Percentiles rank a stretch among this genome's conserved stretches.
phyloP scores from a whole-genome alignment of 1,140 invertebrate genomes.

The Meloidogyne chitwoodi region DNA sequence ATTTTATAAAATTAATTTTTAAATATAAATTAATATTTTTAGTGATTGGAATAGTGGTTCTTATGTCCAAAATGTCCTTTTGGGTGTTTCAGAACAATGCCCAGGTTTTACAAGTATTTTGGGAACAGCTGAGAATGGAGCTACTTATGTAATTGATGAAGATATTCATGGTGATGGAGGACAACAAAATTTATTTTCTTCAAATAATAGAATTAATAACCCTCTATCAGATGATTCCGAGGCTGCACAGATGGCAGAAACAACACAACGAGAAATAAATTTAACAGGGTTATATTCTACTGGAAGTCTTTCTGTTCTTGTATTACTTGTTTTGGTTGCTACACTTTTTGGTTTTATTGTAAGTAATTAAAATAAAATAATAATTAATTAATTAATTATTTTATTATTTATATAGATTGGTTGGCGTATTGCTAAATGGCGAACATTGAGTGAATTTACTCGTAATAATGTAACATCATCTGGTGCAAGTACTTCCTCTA shows the following conservation, averaged over 20 bases:
- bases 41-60: slow-evolving; percentile 46
- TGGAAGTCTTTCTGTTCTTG: slow-evolving; percentile 31
- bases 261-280: background rate
- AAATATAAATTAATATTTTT: slow-evolving; percentile 9
- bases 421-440: slow-evolving; percentile 52
- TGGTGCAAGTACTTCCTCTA: slow-evolving; percentile 42
- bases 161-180: background rate
- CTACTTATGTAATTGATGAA: slow-evolving; percentile 25
- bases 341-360: slow-evolving; percentile 46
- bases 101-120: slow-evolving; percentile 29
- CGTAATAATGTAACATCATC: slow-evolving; percentile 23
- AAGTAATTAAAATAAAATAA: slow-evolving; percentile 25
- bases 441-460: slow-evolving; percentile 31
- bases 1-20: background rate
- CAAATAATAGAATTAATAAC: background rate
- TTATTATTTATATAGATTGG: slow-evolving; percentile 43
- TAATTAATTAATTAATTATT: background rate
- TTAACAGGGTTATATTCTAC: slow-evolving; percentile 9
- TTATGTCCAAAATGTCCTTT: slow-evolving; percentile 53
- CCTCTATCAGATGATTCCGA: background rate
- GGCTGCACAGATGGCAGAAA: background rate
- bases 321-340: slow-evolving; percentile 34
- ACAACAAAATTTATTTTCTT: background rate
- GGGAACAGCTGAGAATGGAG: slow-evolving; percentile 1
- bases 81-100: slow-evolving; percentile 54